Base-by-base conservation (phyloP, 1,140 invertebrate species). In the Zaprionus camerounensis region DNA sequence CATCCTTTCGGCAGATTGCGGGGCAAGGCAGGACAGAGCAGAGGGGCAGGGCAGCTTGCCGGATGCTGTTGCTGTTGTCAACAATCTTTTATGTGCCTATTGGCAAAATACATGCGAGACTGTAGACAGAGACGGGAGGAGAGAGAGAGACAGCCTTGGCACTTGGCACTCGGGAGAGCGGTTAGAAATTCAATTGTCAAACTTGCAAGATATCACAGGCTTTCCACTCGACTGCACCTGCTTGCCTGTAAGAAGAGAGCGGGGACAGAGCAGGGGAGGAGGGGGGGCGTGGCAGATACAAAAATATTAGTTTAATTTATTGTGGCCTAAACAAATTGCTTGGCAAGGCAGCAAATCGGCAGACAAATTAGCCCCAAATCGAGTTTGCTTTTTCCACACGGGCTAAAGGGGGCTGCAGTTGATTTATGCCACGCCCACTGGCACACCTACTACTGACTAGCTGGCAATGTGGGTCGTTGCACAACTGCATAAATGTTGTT, bases 41-140 rank as follows among this genome's bases (percentile, higher is more conserved):
- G n/a, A n/a, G 28, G 22, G 15, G 17, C 4, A 11, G 51, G 28
- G 34, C 44, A 22, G 31, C 36, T 28, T 67, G 69, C 64, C 70
- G 76, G 63, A 70, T 78, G 81, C 66, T 72, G 57, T 83, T 83
- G 82, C 82, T 79, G 82, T 85, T 88, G 84, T 88, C 84, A 87
- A 87, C 85, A 87, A 88, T 88, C 85, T 90, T 88, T 88, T 88
- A 90, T 82, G 77, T 88, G 85, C 78, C 81, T 80, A 84, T 90
- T 82, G 85, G 84, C 85, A 69, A 87, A 70, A 87, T 83, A 78
- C 88, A 87, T 87, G 80, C 38, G 71, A 70, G 67, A 59, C 31
- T 61, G 17, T n/a, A 56, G 34, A 53, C 36, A 24, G 41, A 62
- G 41, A 62, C 9, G 28, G 51, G 2, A 13, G 17, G 63, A 56